Evolutionary conservation across 2,113 vertebrate species (phyloP).

Genomic region (Psittacus erithacus): DNA sequence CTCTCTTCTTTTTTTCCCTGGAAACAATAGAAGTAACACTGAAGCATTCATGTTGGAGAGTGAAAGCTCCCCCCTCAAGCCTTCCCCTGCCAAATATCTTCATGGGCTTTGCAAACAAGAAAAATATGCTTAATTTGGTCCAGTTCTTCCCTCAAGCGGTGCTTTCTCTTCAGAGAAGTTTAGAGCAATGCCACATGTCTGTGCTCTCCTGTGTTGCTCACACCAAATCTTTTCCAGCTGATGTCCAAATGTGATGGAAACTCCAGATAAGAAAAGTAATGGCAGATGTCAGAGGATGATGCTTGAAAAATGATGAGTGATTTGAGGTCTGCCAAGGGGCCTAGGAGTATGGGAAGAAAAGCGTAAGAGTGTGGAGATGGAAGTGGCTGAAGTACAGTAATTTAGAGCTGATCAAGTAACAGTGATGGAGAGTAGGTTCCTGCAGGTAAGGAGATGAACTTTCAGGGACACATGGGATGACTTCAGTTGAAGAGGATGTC

Average conservation of each 20-base stretch:
- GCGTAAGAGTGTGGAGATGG: neutral
- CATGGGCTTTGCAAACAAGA: neutral
- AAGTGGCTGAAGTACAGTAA: neutral
- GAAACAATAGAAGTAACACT: neutral
- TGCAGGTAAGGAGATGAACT: neutral
- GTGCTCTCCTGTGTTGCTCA: neutral
- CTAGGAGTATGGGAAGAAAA: neutral
- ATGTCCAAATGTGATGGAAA: neutral
- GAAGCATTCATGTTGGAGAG: neutral
- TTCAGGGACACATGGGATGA: neutral
- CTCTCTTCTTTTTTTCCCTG: rapidly evolving
- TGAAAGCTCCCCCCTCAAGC: neutral
- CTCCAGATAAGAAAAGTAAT: neutral
- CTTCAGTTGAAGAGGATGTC: neutral
- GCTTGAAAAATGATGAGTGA: neutral
- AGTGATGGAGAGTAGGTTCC: neutral
- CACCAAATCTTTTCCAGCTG: neutral
- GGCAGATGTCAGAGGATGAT: neutral
- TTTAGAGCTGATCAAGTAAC: neutral
- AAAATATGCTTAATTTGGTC: neutral
- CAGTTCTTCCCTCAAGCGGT: neutral
- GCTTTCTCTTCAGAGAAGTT: neutral
- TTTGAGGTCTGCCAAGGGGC: neutral
- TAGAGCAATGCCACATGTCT: neutral
- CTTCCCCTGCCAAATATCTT: neutral